Evolutionary conservation across 2,113 vertebrate species (phyloP), one percentile per base, ranked within the genome.

Genomic region (Sebastes schlegelii): DNA sequence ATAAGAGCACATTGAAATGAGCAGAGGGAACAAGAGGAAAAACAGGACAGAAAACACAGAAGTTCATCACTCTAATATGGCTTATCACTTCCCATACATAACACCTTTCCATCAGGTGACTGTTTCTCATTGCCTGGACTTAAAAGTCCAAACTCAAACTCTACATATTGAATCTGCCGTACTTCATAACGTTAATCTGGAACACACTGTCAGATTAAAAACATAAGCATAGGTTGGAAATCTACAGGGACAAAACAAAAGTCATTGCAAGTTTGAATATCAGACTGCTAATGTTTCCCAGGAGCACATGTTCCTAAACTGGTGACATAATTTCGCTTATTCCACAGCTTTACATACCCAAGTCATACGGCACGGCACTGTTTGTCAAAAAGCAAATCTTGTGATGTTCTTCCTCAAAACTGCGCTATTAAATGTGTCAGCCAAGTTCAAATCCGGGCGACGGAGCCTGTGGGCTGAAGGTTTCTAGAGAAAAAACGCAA

Each of bases 61-160:
- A 42, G 26, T 69, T 75, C 55, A 73, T 66, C 64, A 57, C 69
- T 69, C 84, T 52, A 54, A 82, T 88, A 89, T 86, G 87, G 87
- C 90, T 88, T 84, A 79, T 88, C 60, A 78, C 68, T 78, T 86
- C 66, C 74, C 54, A 8, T 71, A 77, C 21, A 51, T 8, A 45
- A 49, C 43, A 71, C 43, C 5, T 66, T 63, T 77, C 72, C 57
- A 75, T 80, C 46, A 34, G 16, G n/a, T 55, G 21, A 43, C 70
- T 0, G 2, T 21, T 61, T 46, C 9, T 74, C 8, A 8, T n/a
- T 26, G 46, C 8, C 13, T 52, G 48, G 13, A 74, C 11, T 26
- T 43, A 17, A 57, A 12, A 69, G 17, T 23, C n/a, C 54, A 65
- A 51, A 21, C n/a, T 34, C n/a, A 52, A 61, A 54, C 34, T 61